These are phyloP conservation scores for Probosciger aterrimus DNA, from an alignment of 2,113 vertebrate species.

Conservation along the genomic window DNA sequence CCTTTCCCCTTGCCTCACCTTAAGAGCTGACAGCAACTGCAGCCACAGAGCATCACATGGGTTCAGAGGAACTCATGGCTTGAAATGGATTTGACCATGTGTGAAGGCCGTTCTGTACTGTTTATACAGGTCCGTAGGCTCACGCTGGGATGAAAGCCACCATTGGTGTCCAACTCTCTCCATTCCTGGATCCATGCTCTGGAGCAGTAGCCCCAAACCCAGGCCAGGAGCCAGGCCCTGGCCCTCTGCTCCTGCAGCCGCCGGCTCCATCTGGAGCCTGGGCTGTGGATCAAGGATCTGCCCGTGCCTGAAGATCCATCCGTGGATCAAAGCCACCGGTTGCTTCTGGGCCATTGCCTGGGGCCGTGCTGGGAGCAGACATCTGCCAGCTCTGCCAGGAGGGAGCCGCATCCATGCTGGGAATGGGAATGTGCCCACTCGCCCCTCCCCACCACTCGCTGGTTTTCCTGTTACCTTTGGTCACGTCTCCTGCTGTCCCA, in stretches of 20 bases:
- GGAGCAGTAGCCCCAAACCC: not conserved
- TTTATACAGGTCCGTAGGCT: fast-evolving
- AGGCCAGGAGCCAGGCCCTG: not conserved
- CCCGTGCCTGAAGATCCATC: fast-evolving
- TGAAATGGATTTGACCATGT: fast-evolving
- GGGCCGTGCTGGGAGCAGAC: not conserved
- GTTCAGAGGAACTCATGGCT: not conserved
- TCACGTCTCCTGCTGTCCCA: fast-evolving
- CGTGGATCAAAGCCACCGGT: not conserved
- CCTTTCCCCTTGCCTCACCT: not conserved
- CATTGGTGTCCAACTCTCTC: fast-evolving
- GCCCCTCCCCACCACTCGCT: not conserved
- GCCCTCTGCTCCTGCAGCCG: not conserved
- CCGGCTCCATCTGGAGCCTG: not conserved
- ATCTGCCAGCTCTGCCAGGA: not conserved
- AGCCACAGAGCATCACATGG: not conserved
- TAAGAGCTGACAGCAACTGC: not conserved
- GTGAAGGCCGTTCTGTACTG: not conserved
- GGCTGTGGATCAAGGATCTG: not conserved
- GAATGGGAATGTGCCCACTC: not conserved
- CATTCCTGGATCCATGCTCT: not conserved
- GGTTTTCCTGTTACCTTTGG: not conserved
- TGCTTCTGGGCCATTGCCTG: not conserved
- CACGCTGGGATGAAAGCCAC: not conserved
- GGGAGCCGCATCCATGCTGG: not conserved